These are phyloP conservation scores for Stenodera caucasica DNA, from an alignment of 2,888 invertebrate genomes.

Conservation along the genomic window DNA sequence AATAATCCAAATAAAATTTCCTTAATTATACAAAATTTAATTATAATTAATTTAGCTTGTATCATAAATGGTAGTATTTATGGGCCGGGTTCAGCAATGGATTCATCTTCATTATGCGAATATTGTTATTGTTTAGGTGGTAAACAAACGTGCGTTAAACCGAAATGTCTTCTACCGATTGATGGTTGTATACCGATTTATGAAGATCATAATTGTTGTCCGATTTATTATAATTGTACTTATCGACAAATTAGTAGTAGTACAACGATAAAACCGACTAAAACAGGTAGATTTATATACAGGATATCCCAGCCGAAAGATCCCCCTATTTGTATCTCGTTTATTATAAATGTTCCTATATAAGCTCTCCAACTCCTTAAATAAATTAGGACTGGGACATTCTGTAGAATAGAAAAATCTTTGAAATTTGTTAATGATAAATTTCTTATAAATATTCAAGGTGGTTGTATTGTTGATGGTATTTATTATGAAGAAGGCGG, in stretches of 20 bases:
- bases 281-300: conserved; percentile 1
- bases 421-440: not conserved
- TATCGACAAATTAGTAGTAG: conserved; percentile 24
- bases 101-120: conserved; percentile 76
- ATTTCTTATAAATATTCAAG: conserved; percentile 36
- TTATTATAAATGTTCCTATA: too few species aligned
- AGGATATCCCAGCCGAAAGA: too few species aligned
- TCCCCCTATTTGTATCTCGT: too few species aligned
- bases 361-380: too few species aligned
- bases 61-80: conserved; percentile 71
- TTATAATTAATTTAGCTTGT: conserved; percentile 61
- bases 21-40: not conserved
- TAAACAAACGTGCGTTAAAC: conserved; percentile 73
- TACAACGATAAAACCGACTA: conserved; percentile 3
- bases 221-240: conserved; percentile 75
- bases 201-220: conserved; percentile 74
- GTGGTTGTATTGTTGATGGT: conserved; percentile 67
- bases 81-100: conserved; percentile 82
- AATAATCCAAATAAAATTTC: too few species aligned
- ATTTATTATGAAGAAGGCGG: conserved; percentile 71
- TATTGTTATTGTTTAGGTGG: conserved; percentile 80
- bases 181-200: conserved; percentile 68
- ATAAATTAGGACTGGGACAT: too few species aligned
- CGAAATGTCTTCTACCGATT: conserved; percentile 75
- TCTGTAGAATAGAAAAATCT: too few species aligned